A percentile compares a stretch with the other conserved stretches of the same genome.
These are phyloP conservation scores for Gracilinanus agilis DNA, from an alignment of 2,113 vertebrate genomes.

Conservation along the genomic window DNA sequence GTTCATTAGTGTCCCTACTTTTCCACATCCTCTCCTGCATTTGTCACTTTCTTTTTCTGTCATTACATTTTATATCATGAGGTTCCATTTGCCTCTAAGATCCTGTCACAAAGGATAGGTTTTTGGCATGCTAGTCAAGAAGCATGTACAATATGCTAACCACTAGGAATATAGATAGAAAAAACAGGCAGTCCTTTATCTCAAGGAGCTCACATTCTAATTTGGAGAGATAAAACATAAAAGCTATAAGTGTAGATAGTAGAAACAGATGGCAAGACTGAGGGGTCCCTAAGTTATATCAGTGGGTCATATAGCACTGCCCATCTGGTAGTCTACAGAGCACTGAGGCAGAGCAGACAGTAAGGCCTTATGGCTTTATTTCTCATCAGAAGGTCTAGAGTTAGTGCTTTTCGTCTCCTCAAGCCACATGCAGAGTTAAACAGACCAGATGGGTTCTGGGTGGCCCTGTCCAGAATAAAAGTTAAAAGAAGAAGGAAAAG, in stretches of 20 bases:
- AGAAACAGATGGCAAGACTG: too few relatives aligned
- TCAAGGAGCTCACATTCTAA: neutral
- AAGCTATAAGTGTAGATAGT: neutral
- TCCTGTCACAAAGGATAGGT: neutral
- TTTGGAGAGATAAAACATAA: neutral
- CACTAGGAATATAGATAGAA: neutral
- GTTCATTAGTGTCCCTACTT: neutral
- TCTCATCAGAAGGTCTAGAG: too few relatives aligned
- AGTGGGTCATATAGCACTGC: too few relatives aligned
- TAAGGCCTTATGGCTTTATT: too few relatives aligned
- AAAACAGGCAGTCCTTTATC: neutral
- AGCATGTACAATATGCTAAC: neutral
- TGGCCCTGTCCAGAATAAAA: neutral
- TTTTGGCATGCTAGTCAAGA: neutral
- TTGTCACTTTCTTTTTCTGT: neutral
- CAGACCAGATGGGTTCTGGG: neutral
- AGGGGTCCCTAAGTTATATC: too few relatives aligned
- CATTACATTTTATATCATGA: too few relatives aligned
- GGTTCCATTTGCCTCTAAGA: neutral
- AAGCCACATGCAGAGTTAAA: too few relatives aligned
- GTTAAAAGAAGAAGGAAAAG: neutral
- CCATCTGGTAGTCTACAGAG: too few relatives aligned
- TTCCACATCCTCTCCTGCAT: neutral
- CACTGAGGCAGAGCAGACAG: too few relatives aligned
- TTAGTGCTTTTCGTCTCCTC: too few relatives aligned